Base-by-base conservation (phyloP, 2,797 vertebrate species). In the Myotis daubentonii region DNA sequence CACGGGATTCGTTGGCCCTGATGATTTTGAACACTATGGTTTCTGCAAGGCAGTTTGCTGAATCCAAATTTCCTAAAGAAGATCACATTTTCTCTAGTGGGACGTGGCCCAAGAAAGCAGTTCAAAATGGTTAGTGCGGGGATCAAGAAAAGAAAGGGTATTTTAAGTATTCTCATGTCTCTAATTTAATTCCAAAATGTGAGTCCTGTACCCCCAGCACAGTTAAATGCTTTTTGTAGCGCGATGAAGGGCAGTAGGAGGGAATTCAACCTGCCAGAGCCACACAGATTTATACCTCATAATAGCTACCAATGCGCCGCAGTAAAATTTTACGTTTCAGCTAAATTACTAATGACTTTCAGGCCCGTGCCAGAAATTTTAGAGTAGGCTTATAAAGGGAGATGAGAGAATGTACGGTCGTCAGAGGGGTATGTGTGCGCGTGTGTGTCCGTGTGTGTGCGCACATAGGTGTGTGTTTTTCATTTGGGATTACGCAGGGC, bases 301-400 rank as follows among this genome's bases (percentile, higher is more conserved):
- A 98, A 97, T 92, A 98, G 96, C 97, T 98, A 98, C 97, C 96
- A 97, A 96, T 49, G 62, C 78, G 74, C 97, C 25, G 84, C 97
- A 97, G 95, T 94, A 97, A 97, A 91, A 90, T 96, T 98, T 97
- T 97, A 97, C 83, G 76, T 98, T 97, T 98, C 94, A 97, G 96
- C 97, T 98, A 97, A 97, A 98, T 98, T 98, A 93, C 97, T 98
- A 93, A 97, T 97, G 97, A 97, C 97, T 98, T 98, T 97, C 97
- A 97, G 94, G 94, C 94, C 89, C 19, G 25, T 95, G 97, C 98
- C 98, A 98, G 95, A 96, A 98, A 96, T 97, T 97, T 95, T 97
- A 78, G 90, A 96, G 93, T 88, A 88, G 81, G 96, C 96, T 97
- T 95, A 96, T 94, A 97, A 97, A 96, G 81, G 93, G 94, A 97